Evolutionary conservation across 1,140 invertebrate species (phyloP).

Genomic region (Stegodyphus mimosarum): DNA sequence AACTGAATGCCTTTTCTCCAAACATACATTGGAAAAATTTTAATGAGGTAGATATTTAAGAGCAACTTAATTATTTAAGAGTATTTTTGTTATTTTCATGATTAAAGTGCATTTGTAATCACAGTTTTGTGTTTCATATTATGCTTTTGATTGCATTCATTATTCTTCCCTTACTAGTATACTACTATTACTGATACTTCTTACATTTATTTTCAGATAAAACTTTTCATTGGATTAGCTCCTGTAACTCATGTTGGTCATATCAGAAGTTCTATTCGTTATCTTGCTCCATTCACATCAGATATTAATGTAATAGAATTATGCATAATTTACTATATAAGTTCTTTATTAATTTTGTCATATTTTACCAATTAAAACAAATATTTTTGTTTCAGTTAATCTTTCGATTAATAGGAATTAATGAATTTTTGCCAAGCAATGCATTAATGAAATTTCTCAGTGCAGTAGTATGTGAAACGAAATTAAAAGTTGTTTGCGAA

Average conservation of each 20-base stretch:
- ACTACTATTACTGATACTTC: too few relatives aligned
- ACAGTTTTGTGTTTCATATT: not conserved
- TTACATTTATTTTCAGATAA: slow-evolving; percentile 61
- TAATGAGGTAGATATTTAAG: too few relatives aligned
- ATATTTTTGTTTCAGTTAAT: slow-evolving; percentile 70
- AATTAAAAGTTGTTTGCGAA: slow-evolving; percentile 62
- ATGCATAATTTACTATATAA: not conserved
- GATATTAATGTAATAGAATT: slow-evolving; percentile 65
- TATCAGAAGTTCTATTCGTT: slow-evolving; percentile 75
- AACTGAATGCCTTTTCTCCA: too few relatives aligned
- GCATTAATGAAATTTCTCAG: slow-evolving; percentile 73
- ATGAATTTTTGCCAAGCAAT: slow-evolving; percentile 77
- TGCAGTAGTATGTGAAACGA: slow-evolving; percentile 70
- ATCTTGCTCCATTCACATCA: slow-evolving; percentile 66
- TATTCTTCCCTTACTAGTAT: too few relatives aligned
- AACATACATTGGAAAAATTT: too few relatives aligned
- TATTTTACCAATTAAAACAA: not conserved
- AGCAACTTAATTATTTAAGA: too few relatives aligned
- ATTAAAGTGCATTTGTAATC: not conserved
- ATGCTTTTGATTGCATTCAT: not conserved
- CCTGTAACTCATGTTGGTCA: slow-evolving; percentile 80
- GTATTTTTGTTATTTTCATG: not conserved
- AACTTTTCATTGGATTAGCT: slow-evolving; percentile 75
- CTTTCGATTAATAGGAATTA: slow-evolving; percentile 73
- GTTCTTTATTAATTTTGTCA: not conserved